Conservation (phyloP, 2,797 vertebrate species). For the Pseudomugil tenellus region DNA sequence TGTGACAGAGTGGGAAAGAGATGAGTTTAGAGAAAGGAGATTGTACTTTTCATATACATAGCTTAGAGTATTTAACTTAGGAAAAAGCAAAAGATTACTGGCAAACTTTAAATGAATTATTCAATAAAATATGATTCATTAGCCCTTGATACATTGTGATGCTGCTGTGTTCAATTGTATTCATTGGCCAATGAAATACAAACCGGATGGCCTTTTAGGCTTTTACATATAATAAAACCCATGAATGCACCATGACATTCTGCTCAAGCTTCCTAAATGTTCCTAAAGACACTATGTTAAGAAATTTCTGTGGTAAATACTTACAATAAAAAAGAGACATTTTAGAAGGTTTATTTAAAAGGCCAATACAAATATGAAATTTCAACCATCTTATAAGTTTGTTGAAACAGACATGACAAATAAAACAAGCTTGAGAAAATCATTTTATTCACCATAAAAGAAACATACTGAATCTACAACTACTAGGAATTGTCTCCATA, state of each 20-base stretch:
- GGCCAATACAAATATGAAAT: neutral
- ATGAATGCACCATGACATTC: too few relatives aligned
- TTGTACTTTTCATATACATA: conserved; percentile 22
- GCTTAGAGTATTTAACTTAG: conserved; percentile 14
- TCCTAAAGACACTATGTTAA: too few relatives aligned
- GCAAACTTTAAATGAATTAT: conserved; percentile 21
- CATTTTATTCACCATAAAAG: neutral
- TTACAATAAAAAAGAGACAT: too few relatives aligned
- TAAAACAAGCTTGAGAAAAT: neutral
- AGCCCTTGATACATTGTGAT: too few relatives aligned
- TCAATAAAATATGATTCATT: conserved; percentile 26
- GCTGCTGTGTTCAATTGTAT: too few relatives aligned
- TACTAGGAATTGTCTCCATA: too few relatives aligned
- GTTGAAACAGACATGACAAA: neutral
- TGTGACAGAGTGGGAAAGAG: conserved; percentile 31
- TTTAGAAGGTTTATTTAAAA: neutral
- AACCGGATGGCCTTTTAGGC: too few relatives aligned
- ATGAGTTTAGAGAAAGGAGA: conserved; percentile 8
- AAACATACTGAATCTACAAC: too few relatives aligned
- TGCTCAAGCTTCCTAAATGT: too few relatives aligned
- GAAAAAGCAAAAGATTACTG: neutral
- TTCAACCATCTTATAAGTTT: neutral
- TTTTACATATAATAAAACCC: too few relatives aligned
- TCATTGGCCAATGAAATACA: too few relatives aligned
- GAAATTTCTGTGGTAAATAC: too few relatives aligned